Base-by-base conservation (phyloP, 2,888 invertebrate genomes). In the Drosophila acutilabella region DNA sequence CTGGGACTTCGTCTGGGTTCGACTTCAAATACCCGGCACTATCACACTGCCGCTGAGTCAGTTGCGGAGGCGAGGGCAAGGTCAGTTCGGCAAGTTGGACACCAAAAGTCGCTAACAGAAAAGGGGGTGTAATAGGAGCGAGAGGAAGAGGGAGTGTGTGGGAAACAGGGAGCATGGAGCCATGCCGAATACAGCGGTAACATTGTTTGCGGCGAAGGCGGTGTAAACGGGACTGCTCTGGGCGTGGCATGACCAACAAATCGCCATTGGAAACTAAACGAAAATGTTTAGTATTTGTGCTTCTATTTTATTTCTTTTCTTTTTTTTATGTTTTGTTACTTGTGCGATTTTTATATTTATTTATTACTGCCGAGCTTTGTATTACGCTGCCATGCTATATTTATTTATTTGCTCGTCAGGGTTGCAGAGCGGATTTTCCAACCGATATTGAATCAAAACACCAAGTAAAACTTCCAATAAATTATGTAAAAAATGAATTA, bases 181-280 rank as follows among this genome's bases (percentile, higher is more conserved):
- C 64, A 58, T 54, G 51, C 64, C 67, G 81, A 72, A 74, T 74
- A 72, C 68, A 74, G 74, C 83, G 65, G 80, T 64, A 82, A 75
- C 71, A 80, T 64, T 77, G 80, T 68, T 82, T 81, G 80, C 14
- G 79, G 78, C 65, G 60, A 40, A 38, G 50, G 50, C 53, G 64
- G 56, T 41, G 18, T 41, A 44, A 56, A 18, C 20, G 57, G 54
- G 50, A 45, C 52, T 18, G 44, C 10, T 7, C 20, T 62, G 79
- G 82, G 77, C 68, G 74, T 68, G 68, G 53, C 61, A 47, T 68
- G 50, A 58, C 68, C 71, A 69, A 72, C 79, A 79, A 81, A 85
- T 71, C 86, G 79, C 80, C 88, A 85, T 82, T 88, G 83, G 73
- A 83, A 88, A 88, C 86, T 88, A 85, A 83, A 75, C 85, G 82